These are phyloP conservation scores for Sebastes iracundus DNA, from an alignment of 2,797 vertebrate genomes.

Conservation along the genomic window DNA sequence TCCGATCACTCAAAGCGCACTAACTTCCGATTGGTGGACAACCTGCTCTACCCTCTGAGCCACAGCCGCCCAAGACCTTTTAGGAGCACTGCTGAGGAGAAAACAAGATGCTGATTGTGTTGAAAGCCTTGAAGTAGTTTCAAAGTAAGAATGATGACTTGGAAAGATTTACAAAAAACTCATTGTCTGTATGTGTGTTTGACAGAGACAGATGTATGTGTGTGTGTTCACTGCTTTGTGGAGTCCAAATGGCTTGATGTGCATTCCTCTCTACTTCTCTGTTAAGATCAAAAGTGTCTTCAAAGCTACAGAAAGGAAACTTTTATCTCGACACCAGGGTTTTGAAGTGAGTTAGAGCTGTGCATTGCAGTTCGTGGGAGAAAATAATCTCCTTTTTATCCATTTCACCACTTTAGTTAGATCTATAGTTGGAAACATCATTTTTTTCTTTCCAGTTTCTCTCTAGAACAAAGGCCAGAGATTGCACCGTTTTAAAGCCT, in stretches of 20 bases:
- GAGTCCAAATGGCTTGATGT: constrained; percentile 30
- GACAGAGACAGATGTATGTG: constrained; percentile 12
- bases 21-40: no score
- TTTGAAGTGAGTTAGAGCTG: constrained; percentile 18
- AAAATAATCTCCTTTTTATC: background rate
- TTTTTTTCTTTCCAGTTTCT: background rate
- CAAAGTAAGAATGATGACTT: constrained; percentile 40
- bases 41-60: no score
- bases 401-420: background rate
- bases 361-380: background rate
- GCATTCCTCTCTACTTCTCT: constrained; percentile 6
- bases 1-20: no score
- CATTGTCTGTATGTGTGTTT: constrained; percentile 14
- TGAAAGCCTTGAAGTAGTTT: constrained; percentile 41
- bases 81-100: background rate
- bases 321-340: constrained; percentile 19
- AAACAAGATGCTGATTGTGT: constrained; percentile 27
- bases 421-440: background rate
- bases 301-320: constrained; percentile 18
- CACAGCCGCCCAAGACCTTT: background rate
- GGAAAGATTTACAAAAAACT: constrained; percentile 26
- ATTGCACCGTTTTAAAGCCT: background rate
- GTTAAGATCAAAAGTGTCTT: constrained; percentile 35
- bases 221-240: constrained; percentile 29
- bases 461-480: background rate